Evolutionary conservation across 2,888 invertebrate genomes (phyloP).

Genomic region (Amphimallon solstitiale): DNA sequence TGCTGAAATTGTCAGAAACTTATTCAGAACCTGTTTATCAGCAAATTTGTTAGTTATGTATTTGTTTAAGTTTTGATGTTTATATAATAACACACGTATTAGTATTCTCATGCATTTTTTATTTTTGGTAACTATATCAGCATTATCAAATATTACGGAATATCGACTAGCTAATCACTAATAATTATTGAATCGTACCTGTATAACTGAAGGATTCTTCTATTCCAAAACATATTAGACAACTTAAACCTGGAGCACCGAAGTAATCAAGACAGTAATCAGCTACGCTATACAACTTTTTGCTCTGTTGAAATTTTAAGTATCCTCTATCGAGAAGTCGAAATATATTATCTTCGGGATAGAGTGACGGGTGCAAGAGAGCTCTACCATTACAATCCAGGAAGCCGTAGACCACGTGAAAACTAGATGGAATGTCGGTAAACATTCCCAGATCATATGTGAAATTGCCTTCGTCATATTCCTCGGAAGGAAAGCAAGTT

Average conservation of each 20-base stretch:
- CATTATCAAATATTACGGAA: too few relatives aligned
- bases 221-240: slow-evolving; percentile 2
- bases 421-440: background rate
- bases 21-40: too few relatives aligned
- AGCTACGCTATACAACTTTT: background rate
- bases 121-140: too few relatives aligned
- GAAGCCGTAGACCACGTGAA: slow-evolving; percentile 6
- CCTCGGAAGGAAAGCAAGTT: slow-evolving; percentile 8
- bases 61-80: too few relatives aligned
- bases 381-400: slow-evolving; percentile 4
- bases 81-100: too few relatives aligned
- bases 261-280: slow-evolving; percentile 21
- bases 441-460: slow-evolving; percentile 2
- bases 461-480: background rate
- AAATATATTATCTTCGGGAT: background rate
- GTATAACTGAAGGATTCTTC: slow-evolving; percentile 6
- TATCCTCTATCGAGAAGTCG: background rate
- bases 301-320: slow-evolving; percentile 1
- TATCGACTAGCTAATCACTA: too few relatives aligned
- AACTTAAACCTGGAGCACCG: slow-evolving; percentile 2
- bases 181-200: slow-evolving; percentile 7
- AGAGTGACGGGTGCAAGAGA: background rate
- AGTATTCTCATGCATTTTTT: too few relatives aligned
- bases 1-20: too few relatives aligned
- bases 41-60: too few relatives aligned